These are phyloP conservation scores for Phycodurus eques DNA, from an alignment of 2,113 vertebrate species.

Conservation along the genomic window DNA sequence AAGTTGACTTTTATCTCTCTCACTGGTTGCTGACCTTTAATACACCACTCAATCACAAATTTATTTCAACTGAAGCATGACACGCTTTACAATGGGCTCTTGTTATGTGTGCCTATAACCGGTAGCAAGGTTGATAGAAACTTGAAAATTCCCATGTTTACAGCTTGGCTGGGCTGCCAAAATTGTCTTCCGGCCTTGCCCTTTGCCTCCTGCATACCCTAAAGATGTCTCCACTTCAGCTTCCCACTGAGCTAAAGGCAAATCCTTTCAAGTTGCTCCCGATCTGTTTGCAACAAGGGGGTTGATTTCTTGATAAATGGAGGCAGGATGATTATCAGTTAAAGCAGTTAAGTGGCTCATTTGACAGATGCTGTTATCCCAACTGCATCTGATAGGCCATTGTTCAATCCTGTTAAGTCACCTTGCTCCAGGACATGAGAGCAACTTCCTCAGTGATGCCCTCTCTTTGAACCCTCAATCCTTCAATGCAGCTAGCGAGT, in stretches of 20 bases:
- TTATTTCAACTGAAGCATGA: constrained; percentile 60
- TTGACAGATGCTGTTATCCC: constrained; percentile 69
- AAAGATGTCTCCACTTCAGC: constrained; percentile 31
- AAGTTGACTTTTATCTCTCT: constrained; percentile 59
- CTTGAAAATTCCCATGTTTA: constrained; percentile 1
- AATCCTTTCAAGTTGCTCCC: constrained; percentile 52
- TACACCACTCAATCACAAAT: constrained; percentile 55
- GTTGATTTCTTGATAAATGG: constrained; percentile 57
- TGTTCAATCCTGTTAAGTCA: constrained; percentile 69
- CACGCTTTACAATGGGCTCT: constrained; percentile 26
- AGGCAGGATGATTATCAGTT: constrained; percentile 43
- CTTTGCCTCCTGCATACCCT: constrained; percentile 37
- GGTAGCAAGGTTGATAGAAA: constrained; percentile 7
- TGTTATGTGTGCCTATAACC: constrained; percentile 17
- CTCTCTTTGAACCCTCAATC: constrained; percentile 55
- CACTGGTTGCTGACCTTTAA: constrained; percentile 39
- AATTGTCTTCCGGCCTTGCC: constrained; percentile 41
- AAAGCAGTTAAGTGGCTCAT: constrained; percentile 54
- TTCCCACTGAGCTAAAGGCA: constrained; percentile 50
- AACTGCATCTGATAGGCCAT: constrained; percentile 60
- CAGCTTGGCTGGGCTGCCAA: constrained; percentile 9
- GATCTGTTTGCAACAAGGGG: constrained; percentile 50
- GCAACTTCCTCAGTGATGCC: constrained; percentile 44
- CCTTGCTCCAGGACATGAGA: constrained; percentile 58
- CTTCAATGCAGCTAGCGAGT: neutral